Base-by-base conservation (phyloP, 2,113 vertebrate species). In the Euleptes europaea region DNA sequence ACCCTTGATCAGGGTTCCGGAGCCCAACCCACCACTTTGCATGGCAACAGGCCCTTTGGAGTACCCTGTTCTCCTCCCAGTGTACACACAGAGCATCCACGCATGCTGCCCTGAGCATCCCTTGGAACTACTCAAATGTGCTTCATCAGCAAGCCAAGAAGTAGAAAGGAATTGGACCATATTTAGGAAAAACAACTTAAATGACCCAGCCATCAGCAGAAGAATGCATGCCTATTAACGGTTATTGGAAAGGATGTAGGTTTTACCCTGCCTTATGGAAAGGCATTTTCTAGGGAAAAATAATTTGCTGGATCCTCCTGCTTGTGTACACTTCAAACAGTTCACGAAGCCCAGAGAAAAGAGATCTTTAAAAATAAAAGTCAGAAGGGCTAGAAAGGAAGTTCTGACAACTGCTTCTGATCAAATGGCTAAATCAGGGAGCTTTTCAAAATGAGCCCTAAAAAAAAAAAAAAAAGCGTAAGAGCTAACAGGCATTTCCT, bases 401-500 rank as follows among this genome's bases (percentile, higher is more conserved):
- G 65, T 40, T 80, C 72, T 74, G 74, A 85, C 69, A 31, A 6
- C 17, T 40, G 26, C 31, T 44, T 79, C 40, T 65, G 38, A 65
- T 31, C 17, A 42, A 63, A 78, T 17, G 40, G 28, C 57, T 31
- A 65, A n/a, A 15, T 11, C 49, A 13, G 12, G 8, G 12, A 31
- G 35, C 28, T 71, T 42, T 0, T n/a, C 83, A 6, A 60, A 60
- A 11, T 49, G 78, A 82, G 72, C 9, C 51, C 85, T 80, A 49
- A 40, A 49, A 51, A 85, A 63, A 6, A 5, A 33, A 14, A 31
- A 17, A 67, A 13, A 33, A 82, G 60, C 4, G 65, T 84, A 92
- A 89, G 80, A 87, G 86, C 92, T 88, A 84, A 91, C 85, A 42
- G 11, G 42, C 40, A 78, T 28, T 2, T 26, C 17, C 78, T 57